Evolutionary conservation across 2,797 vertebrate species (phyloP).

Genomic region (Pygocentrus nattereri): DNA sequence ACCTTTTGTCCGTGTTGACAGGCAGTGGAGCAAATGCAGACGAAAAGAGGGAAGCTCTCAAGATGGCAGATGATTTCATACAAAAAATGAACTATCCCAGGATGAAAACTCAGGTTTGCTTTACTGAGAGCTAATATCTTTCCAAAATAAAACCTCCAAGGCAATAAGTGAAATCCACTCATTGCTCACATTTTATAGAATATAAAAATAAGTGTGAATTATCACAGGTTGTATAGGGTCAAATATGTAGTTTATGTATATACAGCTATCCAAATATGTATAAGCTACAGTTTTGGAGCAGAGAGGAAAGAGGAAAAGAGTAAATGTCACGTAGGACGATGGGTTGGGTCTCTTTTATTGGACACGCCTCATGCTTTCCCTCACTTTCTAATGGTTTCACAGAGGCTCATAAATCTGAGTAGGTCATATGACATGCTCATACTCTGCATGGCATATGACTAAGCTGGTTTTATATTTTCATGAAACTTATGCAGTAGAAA

Average conservation of each 20-base stretch:
- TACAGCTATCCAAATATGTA: too few relatives aligned
- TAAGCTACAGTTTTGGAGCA: background rate
- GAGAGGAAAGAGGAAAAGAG: background rate
- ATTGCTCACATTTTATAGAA: too few relatives aligned
- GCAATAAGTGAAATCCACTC: too few relatives aligned
- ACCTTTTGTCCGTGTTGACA: conserved; percentile 59
- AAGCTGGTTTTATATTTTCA: background rate
- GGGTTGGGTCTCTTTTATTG: background rate
- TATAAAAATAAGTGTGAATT: too few relatives aligned
- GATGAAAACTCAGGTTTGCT: conserved; percentile 92
- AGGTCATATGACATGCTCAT: background rate
- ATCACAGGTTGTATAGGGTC: too few relatives aligned
- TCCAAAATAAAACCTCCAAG: too few relatives aligned
- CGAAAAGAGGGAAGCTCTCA: conserved; percentile 89
- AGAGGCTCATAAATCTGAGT: background rate
- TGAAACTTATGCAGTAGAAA: background rate
- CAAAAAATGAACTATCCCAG: conserved; percentile 90
- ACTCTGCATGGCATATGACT: background rate
- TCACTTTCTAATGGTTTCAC: background rate
- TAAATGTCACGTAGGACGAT: background rate
- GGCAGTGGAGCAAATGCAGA: conserved; percentile 89
- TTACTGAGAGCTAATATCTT: too few relatives aligned
- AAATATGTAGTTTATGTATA: background rate
- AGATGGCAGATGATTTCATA: conserved; percentile 94
- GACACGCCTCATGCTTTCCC: background rate